Base-by-base conservation (phyloP, 2,797 vertebrate genomes). In the Etheostoma nigrum region DNA sequence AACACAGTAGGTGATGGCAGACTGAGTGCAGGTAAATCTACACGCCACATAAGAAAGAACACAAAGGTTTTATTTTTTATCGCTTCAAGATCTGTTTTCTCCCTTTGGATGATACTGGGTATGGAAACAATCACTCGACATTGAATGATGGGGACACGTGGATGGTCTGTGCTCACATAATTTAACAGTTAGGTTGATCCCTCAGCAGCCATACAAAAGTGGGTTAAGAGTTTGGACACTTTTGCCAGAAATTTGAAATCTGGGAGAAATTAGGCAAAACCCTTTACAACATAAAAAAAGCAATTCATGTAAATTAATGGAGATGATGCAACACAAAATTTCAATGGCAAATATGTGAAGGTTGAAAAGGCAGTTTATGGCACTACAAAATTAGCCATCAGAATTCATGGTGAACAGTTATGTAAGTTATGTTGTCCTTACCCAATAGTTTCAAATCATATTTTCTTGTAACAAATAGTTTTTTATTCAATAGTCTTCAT, bases 1-100 rank as follows among this genome's bases (percentile, higher is more conserved):
- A 58, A 48, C 47, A 4, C 1, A 30, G 59, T n/a, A 72, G 71
- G 63, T 59, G 72, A 74, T 60, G 68, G 68, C 67, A 80, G 84
- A 86, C 52, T 49, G 54, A 61, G 54, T 3, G 63, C 66, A 83
- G 78, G 74, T 82, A 61, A 66, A 79, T 53, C 10, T 59, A 36
- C 19, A 30, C 5, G 72, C 40, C 47, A 51, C 5, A 49, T 19
- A 5, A 66, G 58, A 72, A 74, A 16, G 23, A 72, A 42, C 45
- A 62, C 47, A 76, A 59, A 67, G 19, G 14, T 5, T 45, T 60
- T 25, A 1, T 30, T 30, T 30, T 68, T 25, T 44, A n/a, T 64
- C 6, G 1, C 4, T 45, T 0, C 9, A 1, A 55, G 44, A 72
- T 82, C 69, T 81, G 54, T 48, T 79, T 74, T 58, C 67, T 21